phyloP scores from a whole-genome alignment of 2,797 vertebrate species.

The Leuciscus waleckii region DNA sequence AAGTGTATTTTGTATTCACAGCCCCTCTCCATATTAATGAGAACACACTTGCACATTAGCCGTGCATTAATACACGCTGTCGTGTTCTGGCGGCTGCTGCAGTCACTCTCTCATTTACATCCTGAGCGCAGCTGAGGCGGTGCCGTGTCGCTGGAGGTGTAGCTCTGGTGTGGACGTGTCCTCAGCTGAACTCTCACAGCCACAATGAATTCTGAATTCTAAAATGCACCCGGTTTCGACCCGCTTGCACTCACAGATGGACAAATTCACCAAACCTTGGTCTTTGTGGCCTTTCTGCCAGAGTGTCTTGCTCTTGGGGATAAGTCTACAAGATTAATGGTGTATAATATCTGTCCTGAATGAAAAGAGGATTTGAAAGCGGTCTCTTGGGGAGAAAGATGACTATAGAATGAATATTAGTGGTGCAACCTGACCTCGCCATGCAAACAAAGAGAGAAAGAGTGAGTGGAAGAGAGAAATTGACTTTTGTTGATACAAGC shows the following conservation, averaged over 20 bases:
- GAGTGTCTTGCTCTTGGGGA: constrained; percentile 49
- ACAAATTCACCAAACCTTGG: constrained; percentile 49
- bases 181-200: constrained; percentile 57
- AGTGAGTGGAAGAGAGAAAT: constrained; percentile 58
- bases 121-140: constrained; percentile 37
- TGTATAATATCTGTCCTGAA: constrained; percentile 52
- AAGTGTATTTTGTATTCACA: constrained; percentile 45
- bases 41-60: constrained; percentile 51
- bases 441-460: constrained; percentile 21
- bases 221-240: constrained; percentile 24
- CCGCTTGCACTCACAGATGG: constrained; percentile 30
- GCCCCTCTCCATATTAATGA: constrained; percentile 48
- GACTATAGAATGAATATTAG: constrained; percentile 40
- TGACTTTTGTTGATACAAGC: constrained; percentile 19
- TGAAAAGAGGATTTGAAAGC: constrained; percentile 41
- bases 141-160: constrained; percentile 22
- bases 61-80: constrained; percentile 43
- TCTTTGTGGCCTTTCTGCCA: constrained; percentile 45
- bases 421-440: constrained; percentile 56
- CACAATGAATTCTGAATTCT: constrained; percentile 42
- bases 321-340: constrained; percentile 62
- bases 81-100: constrained; percentile 44
- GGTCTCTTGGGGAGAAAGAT: constrained; percentile 48
- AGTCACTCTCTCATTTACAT: constrained; percentile 49
- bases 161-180: constrained; percentile 50